Base-by-base conservation (phyloP, 2,888 invertebrate species). In the Epirrhoe tristata region DNA sequence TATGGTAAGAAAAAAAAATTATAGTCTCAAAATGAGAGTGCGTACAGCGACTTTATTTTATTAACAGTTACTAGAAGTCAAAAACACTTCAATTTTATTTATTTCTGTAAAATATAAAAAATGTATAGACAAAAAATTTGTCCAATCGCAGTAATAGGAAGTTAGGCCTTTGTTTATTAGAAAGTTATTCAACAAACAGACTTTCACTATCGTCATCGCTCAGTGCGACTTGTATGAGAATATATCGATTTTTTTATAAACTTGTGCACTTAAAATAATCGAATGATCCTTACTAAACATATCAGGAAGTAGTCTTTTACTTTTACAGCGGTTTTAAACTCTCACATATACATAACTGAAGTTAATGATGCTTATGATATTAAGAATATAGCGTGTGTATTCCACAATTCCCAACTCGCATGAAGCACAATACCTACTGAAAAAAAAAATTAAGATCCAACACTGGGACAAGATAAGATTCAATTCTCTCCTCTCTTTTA, bases 131-230 rank as follows among this genome's bases (percentile, higher is more conserved):
- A 54, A 54, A 24, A 14, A 17, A 16, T 34, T 50, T 58, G 7
- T 31, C 3, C 57, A 12, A 51, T 51, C 17, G 50, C 50, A 58
- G 50, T 51, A 36, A 24, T 66, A 72, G 63, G 61, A 58, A 61
- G 66, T 70, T 70, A 72, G 71, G 69, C 66, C 67, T 70, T 76
- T 76, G 74, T 76, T 72, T 67, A 70, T 74, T 78, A 77, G 80
- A 80, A 80, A 79, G 79, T 76, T 74, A 68, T 73, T 71, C 69
- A 68, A 67, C 70, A 73, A 59, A 73, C 63, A 73, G 58, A 79
- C 81, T 82, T 81, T 81, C 80, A 74, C 81, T 78, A 67, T 69
- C 67, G 65, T 32, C 66, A 58, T 54, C 46, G 54, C 36, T 62
- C 60, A 53, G 59, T 63, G n/a, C 16, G 58, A 52, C 31, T 57